Evolutionary conservation across 2,113 vertebrate species (phyloP), one percentile per base, ranked within the genome.

Genomic region (Aythya baeri): DNA sequence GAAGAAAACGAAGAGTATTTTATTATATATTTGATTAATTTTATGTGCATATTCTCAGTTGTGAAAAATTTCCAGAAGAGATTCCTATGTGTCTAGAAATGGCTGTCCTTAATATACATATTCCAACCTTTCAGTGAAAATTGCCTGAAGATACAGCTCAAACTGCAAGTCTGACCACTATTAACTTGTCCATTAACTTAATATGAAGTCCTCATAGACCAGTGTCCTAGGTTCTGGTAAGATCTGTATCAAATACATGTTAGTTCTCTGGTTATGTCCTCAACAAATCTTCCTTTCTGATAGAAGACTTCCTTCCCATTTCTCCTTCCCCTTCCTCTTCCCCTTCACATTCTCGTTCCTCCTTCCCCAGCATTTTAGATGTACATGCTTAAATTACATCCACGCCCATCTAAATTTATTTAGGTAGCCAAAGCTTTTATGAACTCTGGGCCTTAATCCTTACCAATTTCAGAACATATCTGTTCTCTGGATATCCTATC

Each of bases 81-180:
- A 83, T 27, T 36, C 50, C 49, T 61, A 4, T 3, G 2, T 43
- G 6, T 77, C 65, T 43, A 74, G 86, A 88, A 94, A 73, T 6
- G 14, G 22, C 17, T 75, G 31, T 52, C 62, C 67, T 49, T 36
- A 81, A 76, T 31, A 76, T 32, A 46, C 26, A n/a, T 86, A 46
- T 43, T 86, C 81, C 85, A 78, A 63, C 9, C 29, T 86, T 67
- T 83, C 44, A 65, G 57, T 63, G 75, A 81, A 93, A 91, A 75
- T 5, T 83, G 38, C 55, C 34, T 67, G 29, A 74, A 91, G 52
- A 50, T 70, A 32, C 13, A 88, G 41, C 55, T 80, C 17, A 74
- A 54, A 44, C 32, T 82, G 50, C 50, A 58, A 85, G 12, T 52
- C 38, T 87, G 83, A 78, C 31, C 1, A 0, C 25, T 83, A n/a